Percentiles rank a stretch among this genome's conserved stretches.
phyloP scores from a whole-genome alignment of 2,113 vertebrate genomes.

The Dipodomys spectabilis region DNA sequence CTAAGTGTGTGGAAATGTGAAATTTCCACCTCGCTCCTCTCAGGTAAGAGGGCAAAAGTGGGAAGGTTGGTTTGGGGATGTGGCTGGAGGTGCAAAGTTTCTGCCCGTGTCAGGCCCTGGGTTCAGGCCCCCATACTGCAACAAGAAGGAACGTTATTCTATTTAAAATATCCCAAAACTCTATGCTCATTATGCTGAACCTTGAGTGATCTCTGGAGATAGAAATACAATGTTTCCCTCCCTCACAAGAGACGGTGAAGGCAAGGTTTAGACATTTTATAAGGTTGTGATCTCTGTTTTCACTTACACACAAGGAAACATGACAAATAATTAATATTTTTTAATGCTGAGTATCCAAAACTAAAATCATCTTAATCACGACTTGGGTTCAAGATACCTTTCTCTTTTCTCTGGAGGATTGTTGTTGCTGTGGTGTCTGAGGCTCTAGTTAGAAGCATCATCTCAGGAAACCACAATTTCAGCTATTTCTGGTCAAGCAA shows the following conservation, averaged over 20 bases:
- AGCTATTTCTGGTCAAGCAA: background rate
- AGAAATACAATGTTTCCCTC: background rate
- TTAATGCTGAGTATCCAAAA: constrained; percentile 31
- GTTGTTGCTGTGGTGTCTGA: background rate
- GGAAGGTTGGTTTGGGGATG: background rate
- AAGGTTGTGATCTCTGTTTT: background rate
- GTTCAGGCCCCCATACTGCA: too few relatives aligned
- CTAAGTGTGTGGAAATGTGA: background rate
- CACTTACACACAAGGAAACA: background rate
- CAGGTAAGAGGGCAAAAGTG: background rate
- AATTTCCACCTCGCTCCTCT: constrained; percentile 2
- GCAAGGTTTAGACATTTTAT: background rate
- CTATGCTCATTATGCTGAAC: background rate
- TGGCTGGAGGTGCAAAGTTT: too few relatives aligned
- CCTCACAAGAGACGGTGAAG: background rate
- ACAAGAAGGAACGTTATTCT: too few relatives aligned
- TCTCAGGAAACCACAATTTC: background rate
- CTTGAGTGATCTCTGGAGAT: constrained; percentile 27
- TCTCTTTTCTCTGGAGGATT: constrained; percentile 19
- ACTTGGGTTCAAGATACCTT: constrained; percentile 40
- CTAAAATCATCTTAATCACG: constrained; percentile 15
- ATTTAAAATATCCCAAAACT: background rate
- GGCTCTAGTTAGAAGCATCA: background rate
- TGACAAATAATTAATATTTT: background rate
- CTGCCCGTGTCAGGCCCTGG: too few relatives aligned